Evolutionary conservation across 2,113 vertebrate genomes (phyloP).

Genomic region (Ramphastos sulfuratus): DNA sequence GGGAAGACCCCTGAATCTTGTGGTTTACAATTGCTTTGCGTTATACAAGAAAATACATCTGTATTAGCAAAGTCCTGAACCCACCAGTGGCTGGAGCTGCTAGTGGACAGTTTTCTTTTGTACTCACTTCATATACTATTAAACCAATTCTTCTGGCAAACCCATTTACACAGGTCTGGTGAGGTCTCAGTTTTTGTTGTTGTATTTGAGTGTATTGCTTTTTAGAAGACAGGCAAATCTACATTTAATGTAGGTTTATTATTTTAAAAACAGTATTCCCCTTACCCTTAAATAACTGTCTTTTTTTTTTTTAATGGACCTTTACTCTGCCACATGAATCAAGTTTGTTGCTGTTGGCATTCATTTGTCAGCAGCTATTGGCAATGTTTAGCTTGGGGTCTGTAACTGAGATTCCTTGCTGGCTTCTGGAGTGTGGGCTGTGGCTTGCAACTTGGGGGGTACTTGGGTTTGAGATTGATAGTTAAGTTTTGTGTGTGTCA

Average conservation of each 20-base stretch:
- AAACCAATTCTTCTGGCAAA: not conserved
- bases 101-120: not conserved
- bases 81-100: not conserved
- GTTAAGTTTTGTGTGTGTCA: not conserved
- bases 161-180: accelerated
- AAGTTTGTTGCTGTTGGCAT: not conserved
- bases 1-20: not conserved
- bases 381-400: not conserved
- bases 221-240: not conserved
- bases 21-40: not conserved
- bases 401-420: not conserved
- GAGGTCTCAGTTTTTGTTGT: not conserved
- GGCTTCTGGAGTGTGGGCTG: not conserved
- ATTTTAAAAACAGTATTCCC: not conserved
- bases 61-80: not conserved
- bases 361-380: not conserved
- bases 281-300: not conserved
- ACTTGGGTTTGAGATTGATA: not conserved
- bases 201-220: not conserved
- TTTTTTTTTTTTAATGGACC: not conserved
- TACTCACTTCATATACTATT: not conserved
- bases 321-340: accelerated
- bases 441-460: not conserved
- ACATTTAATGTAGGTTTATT: not conserved
- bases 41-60: not conserved